Conservation (phyloP, 2,113 vertebrate genomes). For the Perca schrenkii region DNA sequence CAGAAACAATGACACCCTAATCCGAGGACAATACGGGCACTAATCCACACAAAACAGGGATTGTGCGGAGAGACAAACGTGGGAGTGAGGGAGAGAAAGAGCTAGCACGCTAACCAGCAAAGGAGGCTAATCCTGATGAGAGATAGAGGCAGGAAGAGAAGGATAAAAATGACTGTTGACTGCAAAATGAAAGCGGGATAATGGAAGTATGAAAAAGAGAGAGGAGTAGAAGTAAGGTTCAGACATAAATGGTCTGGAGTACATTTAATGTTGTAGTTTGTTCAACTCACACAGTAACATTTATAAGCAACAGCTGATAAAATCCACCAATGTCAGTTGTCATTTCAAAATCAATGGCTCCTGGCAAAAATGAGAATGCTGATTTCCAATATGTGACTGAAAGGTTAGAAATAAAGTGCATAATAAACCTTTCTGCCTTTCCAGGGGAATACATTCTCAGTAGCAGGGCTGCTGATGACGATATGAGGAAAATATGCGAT, state of each 20-base stretch:
- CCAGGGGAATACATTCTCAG: neutral
- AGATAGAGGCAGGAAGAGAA: constrained; percentile 59
- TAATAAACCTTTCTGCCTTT: neutral
- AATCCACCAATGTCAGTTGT: neutral
- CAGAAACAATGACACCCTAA: constrained; percentile 75
- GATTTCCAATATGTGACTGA: neutral
- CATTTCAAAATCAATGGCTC: constrained; percentile 3
- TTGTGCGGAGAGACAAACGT: constrained; percentile 65
- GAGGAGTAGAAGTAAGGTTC: neutral
- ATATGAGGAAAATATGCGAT: too few species aligned
- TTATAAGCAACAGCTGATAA: constrained; percentile 3
- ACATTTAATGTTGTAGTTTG: neutral
- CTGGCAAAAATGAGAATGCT: neutral
- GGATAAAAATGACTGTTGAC: constrained; percentile 49
- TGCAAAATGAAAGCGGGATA: neutral
- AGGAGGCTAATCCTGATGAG: constrained; percentile 76
- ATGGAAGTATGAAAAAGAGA: neutral
- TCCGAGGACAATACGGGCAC: constrained; percentile 71
- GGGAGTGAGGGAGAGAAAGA: constrained; percentile 40
- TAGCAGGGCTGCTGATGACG: too few species aligned
- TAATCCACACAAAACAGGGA: constrained; percentile 81
- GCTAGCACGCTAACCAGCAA: constrained; percentile 63
- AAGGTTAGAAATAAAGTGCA: too few species aligned
- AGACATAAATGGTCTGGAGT: constrained; percentile 2
- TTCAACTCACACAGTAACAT: too few species aligned